phyloP scores from a whole-genome alignment of 2,113 vertebrate genomes.

The Ameiurus melas region DNA sequence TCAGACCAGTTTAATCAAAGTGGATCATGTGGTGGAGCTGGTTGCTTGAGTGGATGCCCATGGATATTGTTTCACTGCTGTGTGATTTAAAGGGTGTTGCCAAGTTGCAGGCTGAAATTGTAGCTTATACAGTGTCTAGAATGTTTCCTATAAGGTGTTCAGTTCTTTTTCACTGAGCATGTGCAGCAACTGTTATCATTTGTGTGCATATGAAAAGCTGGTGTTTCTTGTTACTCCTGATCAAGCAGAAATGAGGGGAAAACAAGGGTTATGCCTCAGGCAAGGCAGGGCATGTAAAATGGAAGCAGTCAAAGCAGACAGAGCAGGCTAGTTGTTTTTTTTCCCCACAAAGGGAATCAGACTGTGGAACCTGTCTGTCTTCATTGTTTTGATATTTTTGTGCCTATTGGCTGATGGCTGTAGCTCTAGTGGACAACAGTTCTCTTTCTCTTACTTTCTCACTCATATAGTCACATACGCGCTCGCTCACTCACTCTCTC shows the following conservation, averaged over 20 bases:
- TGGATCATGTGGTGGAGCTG: neutral
- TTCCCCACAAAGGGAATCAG: neutral
- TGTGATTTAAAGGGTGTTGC: neutral
- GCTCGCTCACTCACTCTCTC: neutral
- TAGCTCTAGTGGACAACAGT: neutral
- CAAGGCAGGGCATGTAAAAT: neutral
- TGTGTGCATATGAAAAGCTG: neutral
- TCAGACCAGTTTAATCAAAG: neutral
- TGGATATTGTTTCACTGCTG: neutral
- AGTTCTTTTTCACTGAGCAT: neutral
- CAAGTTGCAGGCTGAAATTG: neutral
- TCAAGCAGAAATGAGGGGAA: neutral
- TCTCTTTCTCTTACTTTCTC: neutral
- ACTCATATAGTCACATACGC: neutral
- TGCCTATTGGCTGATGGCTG: neutral
- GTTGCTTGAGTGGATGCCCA: neutral
- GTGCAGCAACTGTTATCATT: neutral
- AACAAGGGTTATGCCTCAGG: neutral
- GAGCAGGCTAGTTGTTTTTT: neutral
- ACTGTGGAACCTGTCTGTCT: neutral
- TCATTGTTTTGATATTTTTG: neutral
- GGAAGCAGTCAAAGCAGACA: neutral
- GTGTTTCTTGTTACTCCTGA: neutral
- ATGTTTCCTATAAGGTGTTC: neutral
- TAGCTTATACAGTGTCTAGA: neutral